Evolutionary conservation across 2,797 vertebrate species (phyloP).

Genomic region (Babyrousa celebensis): DNA sequence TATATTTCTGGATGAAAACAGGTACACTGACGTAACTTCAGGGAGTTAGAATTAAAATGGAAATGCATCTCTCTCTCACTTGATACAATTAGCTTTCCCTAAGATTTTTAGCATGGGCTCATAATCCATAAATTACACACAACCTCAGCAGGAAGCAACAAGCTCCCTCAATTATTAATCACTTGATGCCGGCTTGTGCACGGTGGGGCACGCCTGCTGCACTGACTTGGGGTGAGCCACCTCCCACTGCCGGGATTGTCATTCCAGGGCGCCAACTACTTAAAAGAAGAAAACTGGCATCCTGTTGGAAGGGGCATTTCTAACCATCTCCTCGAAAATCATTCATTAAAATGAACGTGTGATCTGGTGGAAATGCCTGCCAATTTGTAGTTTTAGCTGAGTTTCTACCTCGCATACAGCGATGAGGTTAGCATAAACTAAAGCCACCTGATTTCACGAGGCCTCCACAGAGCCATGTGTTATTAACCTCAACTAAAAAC

Average conservation of each 20-base stretch:
- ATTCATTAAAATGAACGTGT: slow-evolving; percentile 82
- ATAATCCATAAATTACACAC: slow-evolving; percentile 91
- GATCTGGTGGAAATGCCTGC: slow-evolving; percentile 83
- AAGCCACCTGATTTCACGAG: slow-evolving; percentile 84
- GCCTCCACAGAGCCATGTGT: slow-evolving; percentile 75
- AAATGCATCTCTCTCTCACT: slow-evolving; percentile 54
- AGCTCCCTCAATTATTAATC: slow-evolving; percentile 91
- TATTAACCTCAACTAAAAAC: slow-evolving; percentile 76
- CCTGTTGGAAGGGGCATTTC: slow-evolving; percentile 87
- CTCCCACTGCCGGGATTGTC: slow-evolving; percentile 86
- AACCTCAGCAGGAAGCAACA: slow-evolving; percentile 88
- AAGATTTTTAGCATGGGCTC: slow-evolving; percentile 82
- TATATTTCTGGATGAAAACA: background rate
- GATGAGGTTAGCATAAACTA: slow-evolving; percentile 85
- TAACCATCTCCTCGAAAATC: slow-evolving; percentile 85
- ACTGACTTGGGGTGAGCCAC: slow-evolving; percentile 81
- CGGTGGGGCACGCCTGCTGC: slow-evolving; percentile 82
- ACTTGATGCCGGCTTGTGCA: slow-evolving; percentile 88
- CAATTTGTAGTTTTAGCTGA: slow-evolving; percentile 81
- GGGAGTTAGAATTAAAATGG: background rate
- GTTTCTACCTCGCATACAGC: slow-evolving; percentile 80
- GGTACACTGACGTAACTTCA: background rate
- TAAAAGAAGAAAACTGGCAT: slow-evolving; percentile 87
- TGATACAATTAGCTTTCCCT: slow-evolving; percentile 78
- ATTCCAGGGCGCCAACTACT: slow-evolving; percentile 85